A percentile compares a stretch with the other conserved stretches of the same genome.
Evolutionary conservation across 2,797 vertebrate species (phyloP).

Genomic region (Pipistrellus pipistrellus): DNA sequence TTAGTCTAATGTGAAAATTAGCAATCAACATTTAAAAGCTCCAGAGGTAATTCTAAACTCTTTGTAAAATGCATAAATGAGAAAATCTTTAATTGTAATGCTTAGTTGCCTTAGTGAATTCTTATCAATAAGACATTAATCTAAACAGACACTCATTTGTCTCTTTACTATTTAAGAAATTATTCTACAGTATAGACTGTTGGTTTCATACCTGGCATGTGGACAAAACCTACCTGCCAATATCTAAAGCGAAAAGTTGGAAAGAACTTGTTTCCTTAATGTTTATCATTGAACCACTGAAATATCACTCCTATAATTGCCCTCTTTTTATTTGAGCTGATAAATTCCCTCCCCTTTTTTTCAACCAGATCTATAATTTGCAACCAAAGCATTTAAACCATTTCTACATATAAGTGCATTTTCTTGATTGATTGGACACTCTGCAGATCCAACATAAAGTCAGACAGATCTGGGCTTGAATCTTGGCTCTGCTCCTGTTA

Average conservation of each 20-base stretch:
- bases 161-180: not conserved
- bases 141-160: not conserved
- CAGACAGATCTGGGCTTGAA: not conserved
- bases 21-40: not conserved
- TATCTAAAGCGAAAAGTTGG: not conserved
- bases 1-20: not conserved
- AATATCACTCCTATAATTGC: not conserved
- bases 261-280: not conserved
- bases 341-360: not conserved
- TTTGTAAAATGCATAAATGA: not conserved
- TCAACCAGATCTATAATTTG: not conserved
- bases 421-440: not conserved
- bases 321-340: not conserved
- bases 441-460: not conserved
- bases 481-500: not conserved
- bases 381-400: not conserved
- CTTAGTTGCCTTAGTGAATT: constrained; percentile 1
- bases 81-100: not conserved
- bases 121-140: not conserved
- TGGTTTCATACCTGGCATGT: not conserved
- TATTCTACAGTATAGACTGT: not conserved
- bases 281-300: not conserved
- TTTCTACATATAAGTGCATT: not conserved
- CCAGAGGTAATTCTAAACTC: not conserved
- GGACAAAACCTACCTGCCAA: not conserved